Percentiles rank a stretch among this genome's conserved stretches.
These are phyloP conservation scores for Tichodroma muraria DNA, from an alignment of 2,113 vertebrate genomes.

Conservation along the genomic window DNA sequence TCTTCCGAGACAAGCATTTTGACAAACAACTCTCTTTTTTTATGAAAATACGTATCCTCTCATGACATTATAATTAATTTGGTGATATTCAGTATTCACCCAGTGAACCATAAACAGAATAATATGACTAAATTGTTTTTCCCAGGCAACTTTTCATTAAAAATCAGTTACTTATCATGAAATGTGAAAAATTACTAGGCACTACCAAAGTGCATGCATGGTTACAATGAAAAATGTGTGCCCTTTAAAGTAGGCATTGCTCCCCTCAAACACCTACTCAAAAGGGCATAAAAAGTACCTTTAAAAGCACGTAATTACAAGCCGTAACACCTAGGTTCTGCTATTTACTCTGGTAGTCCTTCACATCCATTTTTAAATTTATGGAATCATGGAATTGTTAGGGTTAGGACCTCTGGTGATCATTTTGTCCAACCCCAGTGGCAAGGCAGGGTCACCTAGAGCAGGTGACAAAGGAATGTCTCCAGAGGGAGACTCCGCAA, in stretches of 20 bases:
- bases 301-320: background rate
- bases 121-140: background rate
- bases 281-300: background rate
- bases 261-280: background rate
- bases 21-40: background rate
- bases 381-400: background rate
- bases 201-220: background rate
- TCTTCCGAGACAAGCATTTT: background rate
- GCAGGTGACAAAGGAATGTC: background rate
- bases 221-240: background rate
- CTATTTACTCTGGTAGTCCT: background rate
- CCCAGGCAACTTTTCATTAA: background rate
- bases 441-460: background rate
- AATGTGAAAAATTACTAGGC: background rate
- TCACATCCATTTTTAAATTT: rapidly evolving
- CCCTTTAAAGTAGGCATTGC: background rate
- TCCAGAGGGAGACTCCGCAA: too few relatives aligned
- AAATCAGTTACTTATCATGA: background rate
- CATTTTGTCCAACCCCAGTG: background rate
- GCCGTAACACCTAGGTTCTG: background rate
- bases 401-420: background rate
- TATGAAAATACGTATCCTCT: background rate
- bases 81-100: background rate
- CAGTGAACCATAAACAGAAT: background rate
- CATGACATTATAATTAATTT: background rate